phyloP scores from a whole-genome alignment of 2,888 invertebrate species.

The Drosophila subquinaria region DNA sequence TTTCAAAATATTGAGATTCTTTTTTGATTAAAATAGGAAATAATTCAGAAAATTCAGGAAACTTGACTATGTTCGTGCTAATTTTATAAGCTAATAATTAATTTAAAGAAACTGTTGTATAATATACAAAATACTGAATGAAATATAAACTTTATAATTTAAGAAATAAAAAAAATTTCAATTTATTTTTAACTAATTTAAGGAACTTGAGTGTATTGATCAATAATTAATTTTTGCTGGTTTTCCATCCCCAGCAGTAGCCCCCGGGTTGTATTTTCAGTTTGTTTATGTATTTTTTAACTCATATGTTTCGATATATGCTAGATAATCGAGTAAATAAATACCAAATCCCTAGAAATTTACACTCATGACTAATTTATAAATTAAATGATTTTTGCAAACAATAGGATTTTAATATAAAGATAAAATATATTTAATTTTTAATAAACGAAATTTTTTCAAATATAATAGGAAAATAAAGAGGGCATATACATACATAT shows the following conservation, averaged over 20 bases:
- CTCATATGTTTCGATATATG: not conserved
- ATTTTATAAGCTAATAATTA: not conserved
- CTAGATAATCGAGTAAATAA: not conserved
- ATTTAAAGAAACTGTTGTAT: no score
- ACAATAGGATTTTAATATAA: not conserved
- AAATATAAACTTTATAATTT: not conserved
- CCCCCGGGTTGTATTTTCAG: not conserved
- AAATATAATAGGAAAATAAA: not conserved
- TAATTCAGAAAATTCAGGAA: no score
- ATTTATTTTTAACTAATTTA: not conserved
- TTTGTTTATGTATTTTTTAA: no score
- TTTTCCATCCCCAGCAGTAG: not conserved
- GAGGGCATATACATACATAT: not conserved
- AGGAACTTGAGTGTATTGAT: not conserved
- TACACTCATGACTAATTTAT: not conserved
- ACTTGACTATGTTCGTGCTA: not conserved
- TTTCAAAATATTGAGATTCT: not conserved
- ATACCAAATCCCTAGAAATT: not conserved
- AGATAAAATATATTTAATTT: not conserved
- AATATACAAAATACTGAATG: no score
- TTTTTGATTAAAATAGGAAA: not conserved
- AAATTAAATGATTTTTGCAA: not conserved
- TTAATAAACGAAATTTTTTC: not conserved
- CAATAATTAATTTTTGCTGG: not conserved
- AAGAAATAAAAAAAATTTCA: not conserved